Percentiles rank a stretch among this genome's conserved stretches.
Evolutionary conservation across 2,797 vertebrate genomes (phyloP).

Genomic region (Synanceia verrucosa): DNA sequence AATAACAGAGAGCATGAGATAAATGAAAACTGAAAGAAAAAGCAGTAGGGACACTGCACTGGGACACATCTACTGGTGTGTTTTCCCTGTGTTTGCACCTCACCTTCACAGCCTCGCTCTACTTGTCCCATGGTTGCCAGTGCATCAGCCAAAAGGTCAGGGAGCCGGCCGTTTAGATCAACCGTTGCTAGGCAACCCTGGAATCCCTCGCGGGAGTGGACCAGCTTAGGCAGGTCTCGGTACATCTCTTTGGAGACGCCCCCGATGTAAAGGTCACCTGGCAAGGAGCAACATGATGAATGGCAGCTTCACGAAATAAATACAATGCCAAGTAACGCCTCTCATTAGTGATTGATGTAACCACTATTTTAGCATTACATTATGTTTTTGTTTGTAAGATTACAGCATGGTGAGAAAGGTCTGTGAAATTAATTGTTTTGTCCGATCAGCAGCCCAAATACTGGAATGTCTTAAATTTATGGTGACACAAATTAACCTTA

Average conservation of each 20-base stretch:
- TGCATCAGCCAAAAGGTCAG: constrained; percentile 95
- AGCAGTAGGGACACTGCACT: constrained; percentile 21
- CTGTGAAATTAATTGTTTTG: background rate
- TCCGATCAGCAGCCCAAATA: background rate
- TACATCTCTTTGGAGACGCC: constrained; percentile 98
- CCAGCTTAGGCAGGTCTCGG: constrained; percentile 94
- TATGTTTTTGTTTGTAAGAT: background rate
- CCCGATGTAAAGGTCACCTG: constrained; percentile 96
- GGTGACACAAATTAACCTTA: no score
- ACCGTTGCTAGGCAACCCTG: constrained; percentile 97
- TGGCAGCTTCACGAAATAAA: constrained; percentile 23
- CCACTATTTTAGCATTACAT: background rate
- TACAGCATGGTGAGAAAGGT: background rate
- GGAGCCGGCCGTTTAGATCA: constrained; percentile 95
- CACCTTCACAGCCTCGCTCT: constrained; percentile 98
- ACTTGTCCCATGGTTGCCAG: constrained; percentile 94
- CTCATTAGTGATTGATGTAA: constrained; percentile 1
- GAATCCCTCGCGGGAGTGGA: constrained; percentile 96
- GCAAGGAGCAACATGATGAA: constrained; percentile 17
- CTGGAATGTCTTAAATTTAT: background rate
- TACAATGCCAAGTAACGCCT: background rate
- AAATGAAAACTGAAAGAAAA: constrained; percentile 51
- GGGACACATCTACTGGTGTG: constrained; percentile 3
- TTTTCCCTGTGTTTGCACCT: constrained; percentile 30
- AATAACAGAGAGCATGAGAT: constrained; percentile 53